phyloP scores from a whole-genome alignment of 1,140 invertebrate species.

The Globodera ellingtonae region DNA sequence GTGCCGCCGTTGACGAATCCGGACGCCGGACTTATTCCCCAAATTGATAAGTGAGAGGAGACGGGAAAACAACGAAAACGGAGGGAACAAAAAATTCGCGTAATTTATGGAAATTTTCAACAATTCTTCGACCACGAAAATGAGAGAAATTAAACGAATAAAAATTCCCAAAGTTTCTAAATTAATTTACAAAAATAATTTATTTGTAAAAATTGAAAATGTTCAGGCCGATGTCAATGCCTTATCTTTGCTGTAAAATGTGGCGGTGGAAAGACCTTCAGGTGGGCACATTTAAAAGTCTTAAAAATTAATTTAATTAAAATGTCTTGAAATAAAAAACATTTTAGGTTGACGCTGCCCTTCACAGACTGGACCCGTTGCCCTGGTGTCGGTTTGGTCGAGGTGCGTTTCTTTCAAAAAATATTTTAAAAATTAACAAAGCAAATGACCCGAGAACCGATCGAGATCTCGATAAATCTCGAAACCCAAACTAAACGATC shows the following conservation, averaged over 20 bases:
- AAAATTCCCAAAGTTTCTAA: background rate
- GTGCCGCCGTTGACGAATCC: constrained; percentile 15
- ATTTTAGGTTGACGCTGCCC: constrained; percentile 59
- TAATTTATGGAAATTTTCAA: background rate
- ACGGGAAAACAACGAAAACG: background rate
- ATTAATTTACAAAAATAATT: background rate
- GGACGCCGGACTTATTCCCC: constrained; percentile 61
- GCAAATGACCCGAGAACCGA: too few species aligned
- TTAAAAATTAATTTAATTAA: constrained; percentile 11
- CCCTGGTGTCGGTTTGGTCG: constrained; percentile 64
- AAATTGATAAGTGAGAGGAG: constrained; percentile 51
- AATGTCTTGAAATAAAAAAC: too few species aligned
- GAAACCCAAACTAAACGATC: too few species aligned
- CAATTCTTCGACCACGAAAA: background rate
- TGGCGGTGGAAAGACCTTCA: constrained; percentile 64
- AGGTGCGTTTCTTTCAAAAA: background rate
- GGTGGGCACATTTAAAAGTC: constrained; percentile 40
- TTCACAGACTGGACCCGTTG: constrained; percentile 61
- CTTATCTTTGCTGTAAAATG: constrained; percentile 64
- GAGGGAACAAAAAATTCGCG: too few species aligned
- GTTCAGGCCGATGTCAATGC: constrained; percentile 55
- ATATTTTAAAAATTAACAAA: constrained; percentile 2
- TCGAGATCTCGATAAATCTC: too few species aligned
- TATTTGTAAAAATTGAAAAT: background rate
- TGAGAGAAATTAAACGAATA: background rate